These are phyloP conservation scores for Acrocephalus kingi DNA, from an alignment of 2,113 vertebrate genomes.

Conservation along the genomic window DNA sequence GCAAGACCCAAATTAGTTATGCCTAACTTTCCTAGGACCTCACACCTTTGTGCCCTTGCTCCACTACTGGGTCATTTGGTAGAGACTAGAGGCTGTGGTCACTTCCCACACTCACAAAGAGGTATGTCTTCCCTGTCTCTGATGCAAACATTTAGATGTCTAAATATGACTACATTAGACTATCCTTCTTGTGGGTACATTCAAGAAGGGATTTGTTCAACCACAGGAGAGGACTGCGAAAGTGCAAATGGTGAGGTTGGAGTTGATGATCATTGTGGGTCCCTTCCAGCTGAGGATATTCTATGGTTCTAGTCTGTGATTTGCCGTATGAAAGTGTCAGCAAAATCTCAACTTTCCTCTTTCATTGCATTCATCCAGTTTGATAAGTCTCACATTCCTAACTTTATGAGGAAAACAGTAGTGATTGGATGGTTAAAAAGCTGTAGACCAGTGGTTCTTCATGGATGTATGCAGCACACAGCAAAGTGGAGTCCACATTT, in stretches of 20 bases:
- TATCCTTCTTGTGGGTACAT: accelerated
- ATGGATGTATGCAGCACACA: background rate
- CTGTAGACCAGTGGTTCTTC: background rate
- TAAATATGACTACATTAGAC: background rate
- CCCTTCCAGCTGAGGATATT: background rate
- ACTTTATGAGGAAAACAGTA: background rate
- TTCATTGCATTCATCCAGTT: accelerated
- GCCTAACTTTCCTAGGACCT: background rate
- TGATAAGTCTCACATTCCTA: background rate
- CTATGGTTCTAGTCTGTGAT: background rate
- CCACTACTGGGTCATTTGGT: accelerated
- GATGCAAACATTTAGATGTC: background rate
- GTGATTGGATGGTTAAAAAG: background rate
- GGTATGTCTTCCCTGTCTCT: background rate
- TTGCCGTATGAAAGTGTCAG: background rate
- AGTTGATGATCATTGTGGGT: background rate
- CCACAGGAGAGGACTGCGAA: background rate
- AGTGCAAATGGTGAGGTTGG: background rate
- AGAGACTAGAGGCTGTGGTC: background rate
- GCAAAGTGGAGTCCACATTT: background rate
- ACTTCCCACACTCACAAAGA: background rate
- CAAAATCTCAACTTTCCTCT: background rate
- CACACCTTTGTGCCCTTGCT: accelerated
- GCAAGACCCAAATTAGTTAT: background rate
- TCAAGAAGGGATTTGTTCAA: accelerated